Evolutionary conservation across 2,797 vertebrate genomes (phyloP).

Genomic region (Sciurus carolinensis): DNA sequence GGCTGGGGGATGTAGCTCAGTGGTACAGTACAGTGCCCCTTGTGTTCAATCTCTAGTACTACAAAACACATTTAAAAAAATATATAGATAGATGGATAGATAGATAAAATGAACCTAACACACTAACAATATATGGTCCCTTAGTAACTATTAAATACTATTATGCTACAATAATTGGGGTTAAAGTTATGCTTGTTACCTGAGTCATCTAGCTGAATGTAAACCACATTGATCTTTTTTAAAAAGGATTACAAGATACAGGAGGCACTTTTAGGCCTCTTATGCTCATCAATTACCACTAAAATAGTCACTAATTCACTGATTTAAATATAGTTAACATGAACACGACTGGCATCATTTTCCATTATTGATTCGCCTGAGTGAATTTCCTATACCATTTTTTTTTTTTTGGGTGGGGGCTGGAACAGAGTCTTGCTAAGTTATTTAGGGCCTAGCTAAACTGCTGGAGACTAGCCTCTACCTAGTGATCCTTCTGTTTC

Average conservation of each 20-base stretch:
- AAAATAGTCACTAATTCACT: background rate
- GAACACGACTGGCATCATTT: background rate
- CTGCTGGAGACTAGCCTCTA: too few species aligned
- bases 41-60: too few species aligned
- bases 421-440: too few species aligned
- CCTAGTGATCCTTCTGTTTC: too few species aligned
- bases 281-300: background rate
- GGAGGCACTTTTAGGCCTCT: background rate
- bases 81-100: too few species aligned
- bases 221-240: background rate
- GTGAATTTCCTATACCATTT: too few species aligned
- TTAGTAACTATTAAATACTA: background rate
- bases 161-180: background rate
- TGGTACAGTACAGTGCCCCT: too few species aligned
- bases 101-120: background rate
- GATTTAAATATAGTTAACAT: background rate
- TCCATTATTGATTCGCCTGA: slow-evolving; percentile 22
- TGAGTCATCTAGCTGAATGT: background rate
- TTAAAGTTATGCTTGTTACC: slow-evolving; percentile 33
- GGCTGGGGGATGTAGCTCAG: too few species aligned
- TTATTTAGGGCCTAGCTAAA: too few species aligned
- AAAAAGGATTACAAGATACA: background rate
- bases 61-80: too few species aligned
- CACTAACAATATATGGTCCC: background rate
- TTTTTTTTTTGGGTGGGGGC: too few species aligned